Evolutionary conservation across 2,797 vertebrate genomes (phyloP).

Genomic region (Acanthis flammea): DNA sequence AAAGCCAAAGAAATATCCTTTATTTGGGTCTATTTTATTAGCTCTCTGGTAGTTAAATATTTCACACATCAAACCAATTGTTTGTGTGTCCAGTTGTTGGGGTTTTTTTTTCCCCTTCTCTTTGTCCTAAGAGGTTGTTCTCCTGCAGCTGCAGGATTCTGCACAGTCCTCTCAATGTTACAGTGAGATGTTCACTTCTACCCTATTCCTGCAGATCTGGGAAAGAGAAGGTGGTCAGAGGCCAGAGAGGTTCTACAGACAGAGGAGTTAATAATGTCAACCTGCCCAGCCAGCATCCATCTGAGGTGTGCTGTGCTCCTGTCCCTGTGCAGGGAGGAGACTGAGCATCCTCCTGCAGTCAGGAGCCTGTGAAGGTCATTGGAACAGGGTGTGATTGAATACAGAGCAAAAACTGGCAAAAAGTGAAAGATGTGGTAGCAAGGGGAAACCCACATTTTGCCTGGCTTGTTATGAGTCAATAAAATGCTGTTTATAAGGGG

Average conservation of each 20-base stretch:
- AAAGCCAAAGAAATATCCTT: background rate
- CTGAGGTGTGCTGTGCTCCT: background rate
- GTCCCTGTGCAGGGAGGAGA: background rate
- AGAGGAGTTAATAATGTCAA: background rate
- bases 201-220: background rate
- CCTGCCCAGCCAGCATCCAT: background rate
- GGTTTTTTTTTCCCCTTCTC: rapidly evolving
- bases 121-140: background rate
- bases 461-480: background rate
- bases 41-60: background rate
- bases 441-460: background rate
- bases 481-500: background rate
- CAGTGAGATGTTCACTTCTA: background rate
- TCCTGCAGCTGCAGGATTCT: background rate
- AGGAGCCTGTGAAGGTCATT: background rate
- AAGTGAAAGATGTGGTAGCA: background rate
- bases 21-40: background rate
- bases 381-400: background rate
- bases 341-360: background rate
- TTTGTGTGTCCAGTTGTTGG: background rate
- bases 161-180: background rate
- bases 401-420: background rate
- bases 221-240: background rate
- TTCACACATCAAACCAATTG: background rate
- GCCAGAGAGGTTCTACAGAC: background rate